Evolutionary conservation across 2,113 vertebrate genomes (phyloP).

Genomic region (Perca flavescens): DNA sequence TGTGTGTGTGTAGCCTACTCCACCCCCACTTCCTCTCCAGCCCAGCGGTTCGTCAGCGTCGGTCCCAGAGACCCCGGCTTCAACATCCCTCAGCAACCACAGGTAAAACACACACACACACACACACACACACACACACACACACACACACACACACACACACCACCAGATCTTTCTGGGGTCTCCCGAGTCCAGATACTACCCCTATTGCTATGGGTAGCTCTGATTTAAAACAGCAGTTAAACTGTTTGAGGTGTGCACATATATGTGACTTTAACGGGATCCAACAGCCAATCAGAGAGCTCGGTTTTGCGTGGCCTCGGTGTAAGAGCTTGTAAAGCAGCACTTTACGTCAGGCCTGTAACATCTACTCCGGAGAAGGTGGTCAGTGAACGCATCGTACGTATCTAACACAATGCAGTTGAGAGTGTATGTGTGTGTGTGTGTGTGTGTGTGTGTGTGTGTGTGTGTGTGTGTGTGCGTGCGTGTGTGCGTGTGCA

Average conservation of each 20-base stretch:
- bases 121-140: no score
- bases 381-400: constrained; percentile 60
- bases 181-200: not conserved
- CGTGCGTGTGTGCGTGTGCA: no score
- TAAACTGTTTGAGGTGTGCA: not conserved
- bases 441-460: constrained; percentile 21
- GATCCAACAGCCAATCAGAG: constrained; percentile 23
- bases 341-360: not conserved
- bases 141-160: not conserved
- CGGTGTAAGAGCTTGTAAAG: not conserved
- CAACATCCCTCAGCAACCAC: constrained; percentile 99
- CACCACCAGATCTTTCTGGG: not conserved
- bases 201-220: not conserved
- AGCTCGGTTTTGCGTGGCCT: not conserved
- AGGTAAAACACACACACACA: constrained; percentile 84
- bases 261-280: not conserved
- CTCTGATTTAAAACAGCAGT: not conserved
- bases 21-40: constrained; percentile 98
- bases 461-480: constrained; percentile 21
- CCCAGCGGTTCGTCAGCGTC: constrained; percentile 99
- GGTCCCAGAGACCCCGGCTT: constrained; percentile 99
- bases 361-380: constrained; percentile 19
- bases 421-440: constrained; percentile 1
- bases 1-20: constrained; percentile 93
- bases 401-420: constrained; percentile 12